These are phyloP conservation scores for Tolmerus cingulatus DNA, from an alignment of 2,888 invertebrate genomes.

Conservation along the genomic window DNA sequence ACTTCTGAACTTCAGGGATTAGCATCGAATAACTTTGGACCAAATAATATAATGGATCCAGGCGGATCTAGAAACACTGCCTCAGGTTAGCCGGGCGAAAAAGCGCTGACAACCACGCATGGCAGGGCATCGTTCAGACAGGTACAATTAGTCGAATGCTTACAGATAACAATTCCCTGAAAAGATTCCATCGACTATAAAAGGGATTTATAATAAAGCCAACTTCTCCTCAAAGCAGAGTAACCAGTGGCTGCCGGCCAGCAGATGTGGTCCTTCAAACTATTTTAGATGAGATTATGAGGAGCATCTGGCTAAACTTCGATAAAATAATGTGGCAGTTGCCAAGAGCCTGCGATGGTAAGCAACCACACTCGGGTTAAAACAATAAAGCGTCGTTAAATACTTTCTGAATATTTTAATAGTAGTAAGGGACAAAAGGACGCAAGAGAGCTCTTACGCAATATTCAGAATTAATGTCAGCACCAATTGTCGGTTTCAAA, in stretches of 20 bases:
- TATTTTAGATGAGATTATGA: not conserved
- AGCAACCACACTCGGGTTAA: not conserved
- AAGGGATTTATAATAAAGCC: not conserved
- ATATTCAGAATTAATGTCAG: not conserved
- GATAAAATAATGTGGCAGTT: not conserved
- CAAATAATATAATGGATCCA: not conserved
- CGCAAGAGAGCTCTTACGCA: not conserved
- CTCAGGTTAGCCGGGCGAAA: not conserved
- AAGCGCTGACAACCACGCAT: not conserved
- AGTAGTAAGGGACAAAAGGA: not conserved
- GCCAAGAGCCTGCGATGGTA: not conserved
- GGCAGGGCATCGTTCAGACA: not conserved
- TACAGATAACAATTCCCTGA: not conserved
- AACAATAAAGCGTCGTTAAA: not conserved
- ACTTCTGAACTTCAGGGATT: constrained; percentile 4
- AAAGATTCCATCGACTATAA: not conserved
- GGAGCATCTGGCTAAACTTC: not conserved
- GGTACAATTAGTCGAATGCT: not conserved
- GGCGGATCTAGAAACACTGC: not conserved
- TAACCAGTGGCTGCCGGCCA: not conserved
- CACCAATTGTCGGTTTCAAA: not conserved
- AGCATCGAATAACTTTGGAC: constrained; percentile 6
- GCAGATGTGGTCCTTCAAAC: not conserved
- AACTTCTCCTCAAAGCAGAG: not conserved
- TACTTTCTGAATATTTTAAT: not conserved